These are phyloP conservation scores for Siphlonurus alternatus DNA, from an alignment of 2,888 invertebrate genomes.

Conservation along the genomic window DNA sequence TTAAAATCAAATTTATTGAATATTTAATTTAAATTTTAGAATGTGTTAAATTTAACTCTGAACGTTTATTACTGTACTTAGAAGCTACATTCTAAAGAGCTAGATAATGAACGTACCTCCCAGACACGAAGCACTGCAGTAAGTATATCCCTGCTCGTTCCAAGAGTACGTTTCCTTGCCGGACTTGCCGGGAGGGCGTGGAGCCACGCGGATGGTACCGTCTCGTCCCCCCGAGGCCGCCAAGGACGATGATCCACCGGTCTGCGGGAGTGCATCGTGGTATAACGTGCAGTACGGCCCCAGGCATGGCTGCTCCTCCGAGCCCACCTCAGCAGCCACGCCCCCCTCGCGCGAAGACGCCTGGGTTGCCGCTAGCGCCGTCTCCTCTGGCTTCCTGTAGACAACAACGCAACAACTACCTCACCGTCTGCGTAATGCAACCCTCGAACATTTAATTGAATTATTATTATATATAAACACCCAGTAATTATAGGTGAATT, in stretches of 20 bases:
- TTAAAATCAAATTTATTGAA: no score
- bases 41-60: no score
- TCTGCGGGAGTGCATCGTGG: background rate
- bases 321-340: constrained; percentile 27
- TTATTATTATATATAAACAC: no score
- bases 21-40: no score
- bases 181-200: constrained; percentile 35
- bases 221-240: constrained; percentile 16
- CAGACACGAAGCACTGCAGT: constrained; percentile 87
- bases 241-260: constrained; percentile 9
- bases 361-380: background rate
- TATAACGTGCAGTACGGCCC: constrained; percentile 23
- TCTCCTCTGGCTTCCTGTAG: background rate
- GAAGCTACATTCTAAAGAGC: no score
- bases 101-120: constrained; percentile 58
- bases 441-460: no score
- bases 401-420: background rate
- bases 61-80: no score
- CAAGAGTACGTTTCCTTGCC: constrained; percentile 73
- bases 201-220: constrained; percentile 15
- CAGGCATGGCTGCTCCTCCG: constrained; percentile 23
- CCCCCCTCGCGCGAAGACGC: background rate
- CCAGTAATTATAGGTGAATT: no score
- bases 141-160: constrained; percentile 78
- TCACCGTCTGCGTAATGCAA: no score